Base-by-base conservation (phyloP, 2,113 vertebrate genomes). In the Toxotes chatareus region DNA sequence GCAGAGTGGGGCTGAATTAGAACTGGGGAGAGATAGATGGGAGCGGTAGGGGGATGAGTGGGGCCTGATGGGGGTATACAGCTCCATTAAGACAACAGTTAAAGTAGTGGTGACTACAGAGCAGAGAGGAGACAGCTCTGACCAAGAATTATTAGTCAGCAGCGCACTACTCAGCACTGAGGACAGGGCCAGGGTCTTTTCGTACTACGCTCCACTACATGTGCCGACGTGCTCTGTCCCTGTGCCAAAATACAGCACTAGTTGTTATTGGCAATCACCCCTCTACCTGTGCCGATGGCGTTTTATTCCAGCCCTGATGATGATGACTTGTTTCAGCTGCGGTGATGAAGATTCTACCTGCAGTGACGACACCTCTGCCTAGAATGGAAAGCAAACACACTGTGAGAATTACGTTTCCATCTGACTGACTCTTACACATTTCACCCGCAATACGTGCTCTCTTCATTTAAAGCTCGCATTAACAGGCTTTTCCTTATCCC, bases 71-170 rank as follows among this genome's bases (percentile, higher is more conserved):
- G 69, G 73, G 66, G 80, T 64, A 83, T 75, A 82, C 76, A 80
- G 76, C 85, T 88, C 85, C 90, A 88, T 91, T 89, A 91, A 86
- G 76, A 92, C 83, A 84, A 79, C 66, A 82, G 83, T 83, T 84
- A 86, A 92, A 91, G 87, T 76, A 79, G 84, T 79, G 84, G 83
- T 86, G 87, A 89, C 73, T 81, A 77, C 84, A 77, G 84, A 85
- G 70, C 80, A 47, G 67, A 84, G 68, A 83, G 78, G 68, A 90
- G 83, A 86, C 86, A 76, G 78, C 82, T n/a, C 8, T 61, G 69
- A 86, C 61, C 70, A 62, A 85, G 77, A 89, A 60, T 81, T 91
- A 92, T 93, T 91, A 85, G 88, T 90, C 10, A 88, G 92, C 92
- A 91, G 68, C 74, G 59, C 76, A 84, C 76, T 70, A 83, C 81